These are phyloP conservation scores for Dryadula phaetusa DNA, from an alignment of 2,888 invertebrate genomes.

Conservation along the genomic window DNA sequence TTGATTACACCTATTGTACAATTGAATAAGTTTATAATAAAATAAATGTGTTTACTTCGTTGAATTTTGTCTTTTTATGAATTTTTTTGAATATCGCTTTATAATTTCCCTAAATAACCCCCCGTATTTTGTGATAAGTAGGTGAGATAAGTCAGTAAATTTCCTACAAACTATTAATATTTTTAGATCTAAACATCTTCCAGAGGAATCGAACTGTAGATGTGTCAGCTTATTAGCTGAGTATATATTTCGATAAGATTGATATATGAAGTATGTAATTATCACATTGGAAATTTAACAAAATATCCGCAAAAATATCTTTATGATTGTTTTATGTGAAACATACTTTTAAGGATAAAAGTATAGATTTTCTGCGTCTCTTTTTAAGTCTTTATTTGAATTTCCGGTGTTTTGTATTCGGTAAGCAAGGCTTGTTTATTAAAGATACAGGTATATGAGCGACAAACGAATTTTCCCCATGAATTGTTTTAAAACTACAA, in stretches of 20 bases:
- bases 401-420: constrained; percentile 10
- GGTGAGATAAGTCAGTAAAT: too few relatives aligned
- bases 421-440: constrained; percentile 19
- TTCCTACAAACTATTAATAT: too few relatives aligned
- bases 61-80: too few relatives aligned
- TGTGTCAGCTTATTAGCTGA: too few relatives aligned
- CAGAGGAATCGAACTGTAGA: not conserved
- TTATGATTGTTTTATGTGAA: too few relatives aligned
- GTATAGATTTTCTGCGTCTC: not conserved
- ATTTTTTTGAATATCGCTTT: too few relatives aligned
- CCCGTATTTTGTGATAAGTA: too few relatives aligned
- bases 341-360: not conserved
- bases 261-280: too few relatives aligned
- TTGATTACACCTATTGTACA: not conserved
- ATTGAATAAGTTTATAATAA: not conserved
- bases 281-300: too few relatives aligned
- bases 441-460: constrained; percentile 6
- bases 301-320: too few relatives aligned
- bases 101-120: too few relatives aligned
- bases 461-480: constrained; percentile 26
- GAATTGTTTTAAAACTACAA: constrained; percentile 21
- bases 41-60: not conserved
- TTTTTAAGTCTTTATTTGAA: not conserved
- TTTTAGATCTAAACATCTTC: not conserved
- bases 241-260: too few relatives aligned